Evolutionary conservation across 2,113 vertebrate species (phyloP), one percentile per base, ranked within the genome.

Genomic region (Rhinopomastus cyanomelas): DNA sequence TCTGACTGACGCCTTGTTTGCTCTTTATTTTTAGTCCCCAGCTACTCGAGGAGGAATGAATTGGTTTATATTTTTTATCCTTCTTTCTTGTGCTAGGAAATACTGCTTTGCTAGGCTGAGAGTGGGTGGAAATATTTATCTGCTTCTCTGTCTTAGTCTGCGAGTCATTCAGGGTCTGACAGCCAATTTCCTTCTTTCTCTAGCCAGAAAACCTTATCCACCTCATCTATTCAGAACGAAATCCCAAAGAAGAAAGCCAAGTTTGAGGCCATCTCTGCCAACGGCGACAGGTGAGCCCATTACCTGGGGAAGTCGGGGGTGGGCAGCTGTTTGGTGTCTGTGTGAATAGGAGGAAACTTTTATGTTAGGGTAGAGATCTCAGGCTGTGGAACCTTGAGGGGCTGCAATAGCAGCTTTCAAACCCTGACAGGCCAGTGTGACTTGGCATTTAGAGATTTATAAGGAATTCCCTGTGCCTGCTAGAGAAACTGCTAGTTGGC

Each of bases 191-290:
- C 68, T 96, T 8, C 12, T 89, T 92, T 81, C 95, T 77, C 81
- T 59, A 98, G 98, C 97, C 98, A 98, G 97, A 98, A 98, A 97
- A 98, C 98, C 89, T 97, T 98, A 96, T 98, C 97, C 87, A 98
- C 97, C 29, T 98, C 98, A 95, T 98, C 98, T 87, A 97, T 98
- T 97, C 98, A 98, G 97, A 98, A 98, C 1, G 98, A 98, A 97
- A 98, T 98, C 85, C 98, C 98, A 97, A 98, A 98, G 97, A 98
- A 98, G 96, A 98, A 98, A 87, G 95, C 98, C 93, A 98, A 98
- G 95, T 98, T 98, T 96, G 98, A 98, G 88, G 97, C 97, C 87
- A 97, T 98, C 88, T 97, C 97, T 95, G 93, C 97, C 91, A 98
- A 98, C 73, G 98, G 98, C 91, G 98, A 98, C 97, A 98, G 98